A percentile compares a stretch with the other conserved stretches of the same genome.
Conservation (phyloP, 2,797 vertebrate genomes). For the Cheirogaleus major region DNA sequence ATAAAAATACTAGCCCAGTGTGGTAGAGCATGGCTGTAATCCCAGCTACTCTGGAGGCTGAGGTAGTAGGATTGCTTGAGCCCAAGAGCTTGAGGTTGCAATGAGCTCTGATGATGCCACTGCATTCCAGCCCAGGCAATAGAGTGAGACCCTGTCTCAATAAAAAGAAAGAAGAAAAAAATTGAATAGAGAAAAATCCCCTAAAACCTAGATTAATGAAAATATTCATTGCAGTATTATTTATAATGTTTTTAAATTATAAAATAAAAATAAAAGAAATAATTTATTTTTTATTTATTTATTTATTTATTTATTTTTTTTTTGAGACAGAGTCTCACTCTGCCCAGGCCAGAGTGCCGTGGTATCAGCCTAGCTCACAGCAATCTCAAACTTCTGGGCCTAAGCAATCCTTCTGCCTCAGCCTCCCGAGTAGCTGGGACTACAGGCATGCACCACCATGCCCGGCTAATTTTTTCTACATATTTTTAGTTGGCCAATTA, state of each 20-base stretch:
- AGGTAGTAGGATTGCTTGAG: not conserved
- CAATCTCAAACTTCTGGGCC: no score
- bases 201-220: not conserved
- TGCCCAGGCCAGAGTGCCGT: no score
- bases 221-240: not conserved
- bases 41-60: not conserved
- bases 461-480: no score
- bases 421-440: no score
- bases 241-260: constrained; percentile 1
- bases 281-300: not conserved
- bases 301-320: no score
- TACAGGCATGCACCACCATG: no score
- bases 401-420: no score
- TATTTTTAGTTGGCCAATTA: no score
- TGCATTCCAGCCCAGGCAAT: not conserved
- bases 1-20: not conserved
- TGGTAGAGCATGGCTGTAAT: not conserved
- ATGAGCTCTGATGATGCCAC: not conserved
- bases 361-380: no score
- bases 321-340: no score
- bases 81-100: not conserved
- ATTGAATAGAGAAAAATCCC: not conserved
- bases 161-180: not conserved
- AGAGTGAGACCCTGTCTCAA: not conserved
- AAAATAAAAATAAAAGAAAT: constrained; percentile 5